These are phyloP conservation scores for Syrrhaptes paradoxus DNA, from an alignment of 2,113 vertebrate species.

Conservation along the genomic window DNA sequence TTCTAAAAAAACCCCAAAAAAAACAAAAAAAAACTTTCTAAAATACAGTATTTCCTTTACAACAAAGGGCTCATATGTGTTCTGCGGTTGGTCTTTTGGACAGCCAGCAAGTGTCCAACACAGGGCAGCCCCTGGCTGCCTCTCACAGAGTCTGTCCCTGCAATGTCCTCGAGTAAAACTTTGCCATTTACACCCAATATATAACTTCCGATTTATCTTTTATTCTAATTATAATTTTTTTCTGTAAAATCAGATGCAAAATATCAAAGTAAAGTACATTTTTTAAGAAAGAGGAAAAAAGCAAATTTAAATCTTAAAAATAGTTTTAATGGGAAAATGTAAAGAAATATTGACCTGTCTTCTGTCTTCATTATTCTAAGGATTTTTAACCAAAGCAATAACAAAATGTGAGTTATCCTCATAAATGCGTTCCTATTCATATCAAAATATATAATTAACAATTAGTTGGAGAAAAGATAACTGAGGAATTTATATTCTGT, in stretches of 20 bases:
- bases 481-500: not conserved
- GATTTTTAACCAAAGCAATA: not conserved
- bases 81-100: not conserved
- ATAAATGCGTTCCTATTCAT: not conserved
- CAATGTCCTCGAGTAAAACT: not conserved
- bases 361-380: not conserved
- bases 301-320: not conserved
- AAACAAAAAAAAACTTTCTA: not conserved
- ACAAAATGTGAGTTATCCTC: not conserved
- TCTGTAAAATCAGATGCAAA: not conserved
- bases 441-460: not conserved
- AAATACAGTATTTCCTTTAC: not conserved
- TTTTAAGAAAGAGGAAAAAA: not conserved
- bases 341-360: accelerated
- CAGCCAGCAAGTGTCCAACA: not conserved
- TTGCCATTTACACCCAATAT: not conserved
- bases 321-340: not conserved
- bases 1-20: not conserved
- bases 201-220: not conserved
- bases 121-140: accelerated
- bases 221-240: not conserved
- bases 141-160: not conserved
- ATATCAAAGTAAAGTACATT: not conserved
- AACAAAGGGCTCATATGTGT: not conserved
- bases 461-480: not conserved